phyloP scores from a whole-genome alignment of 2,888 invertebrate genomes.

The Volucella zonaria region DNA sequence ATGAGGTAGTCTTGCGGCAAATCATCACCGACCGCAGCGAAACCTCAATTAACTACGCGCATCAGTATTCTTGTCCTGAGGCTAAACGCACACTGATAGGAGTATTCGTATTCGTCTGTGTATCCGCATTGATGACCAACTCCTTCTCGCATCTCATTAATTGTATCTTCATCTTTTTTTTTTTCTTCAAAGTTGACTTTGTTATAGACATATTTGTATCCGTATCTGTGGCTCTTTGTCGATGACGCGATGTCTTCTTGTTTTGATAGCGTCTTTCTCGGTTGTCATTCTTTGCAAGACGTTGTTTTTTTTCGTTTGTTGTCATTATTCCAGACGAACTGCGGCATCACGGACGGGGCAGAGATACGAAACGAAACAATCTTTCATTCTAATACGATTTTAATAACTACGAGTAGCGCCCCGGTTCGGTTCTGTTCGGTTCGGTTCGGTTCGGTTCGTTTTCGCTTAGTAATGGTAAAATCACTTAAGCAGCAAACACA shows the following conservation, averaged over 20 bases:
- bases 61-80: slow-evolving; percentile 69
- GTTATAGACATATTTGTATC: too few relatives aligned
- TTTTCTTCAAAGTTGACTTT: too few relatives aligned
- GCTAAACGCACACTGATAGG: slow-evolving; percentile 35
- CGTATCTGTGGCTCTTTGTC: slow-evolving; percentile 16
- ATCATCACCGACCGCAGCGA: slow-evolving; percentile 53
- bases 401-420: slow-evolving; percentile 81
- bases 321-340: slow-evolving; percentile 48
- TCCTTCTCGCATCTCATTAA: slow-evolving; percentile 73
- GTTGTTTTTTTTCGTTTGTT: slow-evolving; percentile 70
- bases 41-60: slow-evolving; percentile 71
- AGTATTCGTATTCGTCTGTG: too few relatives aligned
- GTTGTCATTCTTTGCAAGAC: slow-evolving; percentile 53
- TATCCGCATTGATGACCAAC: slow-evolving; percentile 50
- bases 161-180: slow-evolving; percentile 59
- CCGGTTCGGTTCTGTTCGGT: slow-evolving; percentile 32
- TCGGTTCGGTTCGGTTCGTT: slow-evolving; percentile 43
- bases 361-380: slow-evolving; percentile 58
- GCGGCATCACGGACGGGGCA: slow-evolving; percentile 16
- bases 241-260: slow-evolving; percentile 43
- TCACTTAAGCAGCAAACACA: slow-evolving; percentile 64
- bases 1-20: slow-evolving; percentile 61
- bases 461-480: slow-evolving; percentile 62
- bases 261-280: slow-evolving; percentile 34
- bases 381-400: slow-evolving; percentile 82